Percentiles rank a stretch among this genome's conserved stretches.
These are phyloP conservation scores for Littorina saxatilis DNA, from an alignment of 1,140 invertebrate species.

Conservation along the genomic window DNA sequence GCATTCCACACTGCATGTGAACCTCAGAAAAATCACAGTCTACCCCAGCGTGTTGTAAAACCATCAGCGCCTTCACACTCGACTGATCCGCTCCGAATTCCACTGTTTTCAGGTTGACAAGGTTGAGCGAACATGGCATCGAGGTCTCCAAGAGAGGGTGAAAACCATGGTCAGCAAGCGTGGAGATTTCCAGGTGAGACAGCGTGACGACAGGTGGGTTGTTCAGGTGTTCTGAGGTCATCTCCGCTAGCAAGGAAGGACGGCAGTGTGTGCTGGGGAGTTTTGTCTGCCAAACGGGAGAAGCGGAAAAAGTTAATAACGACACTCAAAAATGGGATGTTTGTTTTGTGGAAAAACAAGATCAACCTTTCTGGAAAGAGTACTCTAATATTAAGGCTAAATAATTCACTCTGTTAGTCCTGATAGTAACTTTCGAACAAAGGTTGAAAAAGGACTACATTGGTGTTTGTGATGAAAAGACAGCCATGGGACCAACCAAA, in stretches of 20 bases:
- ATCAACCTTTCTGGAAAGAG: too few relatives aligned
- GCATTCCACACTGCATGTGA: slow-evolving; percentile 32
- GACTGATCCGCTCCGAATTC: not conserved
- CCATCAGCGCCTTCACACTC: slow-evolving; percentile 36
- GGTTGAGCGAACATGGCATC: slow-evolving; percentile 55
- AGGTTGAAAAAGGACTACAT: too few relatives aligned
- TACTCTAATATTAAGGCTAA: too few relatives aligned
- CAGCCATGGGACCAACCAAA: too few relatives aligned
- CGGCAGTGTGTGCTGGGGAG: slow-evolving; percentile 24
- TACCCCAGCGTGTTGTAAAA: slow-evolving; percentile 40
- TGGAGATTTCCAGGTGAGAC: slow-evolving; percentile 55
- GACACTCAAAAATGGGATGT: too few relatives aligned
- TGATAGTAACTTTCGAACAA: too few relatives aligned
- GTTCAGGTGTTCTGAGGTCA: slow-evolving; percentile 38
- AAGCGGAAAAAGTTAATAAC: not conserved
- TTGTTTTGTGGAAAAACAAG: too few relatives aligned
- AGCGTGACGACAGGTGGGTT: slow-evolving; percentile 75
- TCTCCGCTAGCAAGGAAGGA: slow-evolving; percentile 43
- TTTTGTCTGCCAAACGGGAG: slow-evolving; percentile 17
- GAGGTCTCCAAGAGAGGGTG: slow-evolving; percentile 73
- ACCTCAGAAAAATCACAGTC: slow-evolving; percentile 42
- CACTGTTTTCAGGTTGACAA: slow-evolving; percentile 56
- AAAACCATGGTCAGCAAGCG: not conserved
- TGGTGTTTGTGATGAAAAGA: too few relatives aligned
- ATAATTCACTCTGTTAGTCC: too few relatives aligned